These are phyloP conservation scores for Diabrotica balteata DNA, from an alignment of 2,888 invertebrate species.

Conservation along the genomic window DNA sequence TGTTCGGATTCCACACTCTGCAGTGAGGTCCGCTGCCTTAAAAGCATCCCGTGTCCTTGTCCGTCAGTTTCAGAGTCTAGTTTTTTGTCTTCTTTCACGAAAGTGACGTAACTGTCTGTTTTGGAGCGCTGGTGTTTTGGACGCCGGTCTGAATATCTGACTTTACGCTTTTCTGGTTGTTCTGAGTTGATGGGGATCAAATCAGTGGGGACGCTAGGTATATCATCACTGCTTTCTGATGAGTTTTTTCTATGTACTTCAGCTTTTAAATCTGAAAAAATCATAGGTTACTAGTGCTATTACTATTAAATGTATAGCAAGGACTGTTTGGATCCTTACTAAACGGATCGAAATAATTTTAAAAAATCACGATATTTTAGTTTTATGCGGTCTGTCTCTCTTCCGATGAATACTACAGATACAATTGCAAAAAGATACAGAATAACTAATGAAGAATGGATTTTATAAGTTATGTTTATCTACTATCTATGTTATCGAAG, in stretches of 20 bases:
- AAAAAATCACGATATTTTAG: too few relatives aligned
- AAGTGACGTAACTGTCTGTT: slow-evolving; percentile 54
- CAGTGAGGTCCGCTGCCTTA: slow-evolving; percentile 59
- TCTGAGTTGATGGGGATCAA: slow-evolving; percentile 49
- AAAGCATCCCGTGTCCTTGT: slow-evolving; percentile 62
- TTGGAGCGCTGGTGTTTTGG: slow-evolving; percentile 48
- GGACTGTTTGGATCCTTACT: background rate
- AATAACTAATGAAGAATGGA: too few relatives aligned
- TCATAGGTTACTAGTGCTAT: too few relatives aligned
- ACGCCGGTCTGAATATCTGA: slow-evolving; percentile 34
- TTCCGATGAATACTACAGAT: too few relatives aligned
- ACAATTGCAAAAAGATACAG: too few relatives aligned
- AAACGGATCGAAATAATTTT: too few relatives aligned
- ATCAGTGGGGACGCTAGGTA: slow-evolving; percentile 66
- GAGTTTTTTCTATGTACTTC: slow-evolving; percentile 93
- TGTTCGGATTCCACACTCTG: slow-evolving; percentile 57
- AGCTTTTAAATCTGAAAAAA: slow-evolving; percentile 80
- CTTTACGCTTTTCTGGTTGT: slow-evolving; percentile 29
- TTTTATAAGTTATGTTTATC: too few relatives aligned
- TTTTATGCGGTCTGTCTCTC: too few relatives aligned
- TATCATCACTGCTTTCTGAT: slow-evolving; percentile 81
- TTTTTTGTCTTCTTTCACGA: slow-evolving; percentile 59
- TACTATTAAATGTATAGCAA: too few relatives aligned
- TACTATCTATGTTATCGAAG: too few relatives aligned
- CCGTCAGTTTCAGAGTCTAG: slow-evolving; percentile 58